These are phyloP conservation scores for Platycercus adscitus DNA, from an alignment of 2,113 vertebrate species.

Conservation along the genomic window DNA sequence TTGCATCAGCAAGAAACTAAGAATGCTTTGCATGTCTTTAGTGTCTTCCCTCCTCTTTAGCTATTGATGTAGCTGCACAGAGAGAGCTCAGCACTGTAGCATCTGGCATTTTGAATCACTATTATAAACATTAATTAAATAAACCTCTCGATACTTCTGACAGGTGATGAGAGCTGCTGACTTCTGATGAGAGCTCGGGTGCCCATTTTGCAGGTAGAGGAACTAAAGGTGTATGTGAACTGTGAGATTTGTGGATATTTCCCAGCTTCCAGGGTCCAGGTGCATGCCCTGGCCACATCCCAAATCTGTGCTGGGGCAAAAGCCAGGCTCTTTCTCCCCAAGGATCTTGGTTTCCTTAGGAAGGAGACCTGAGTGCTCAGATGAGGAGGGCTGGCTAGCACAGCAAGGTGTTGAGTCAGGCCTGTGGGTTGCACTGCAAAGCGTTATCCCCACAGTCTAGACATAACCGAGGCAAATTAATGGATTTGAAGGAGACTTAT, in stretches of 20 bases:
- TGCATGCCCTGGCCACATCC: not conserved
- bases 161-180: conserved; percentile 27
- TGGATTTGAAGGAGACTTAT: not conserved
- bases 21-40: conserved; percentile 41
- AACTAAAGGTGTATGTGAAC: not conserved
- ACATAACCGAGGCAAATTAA: conserved; percentile 5
- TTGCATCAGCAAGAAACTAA: conserved; percentile 49
- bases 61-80: conserved; percentile 1
- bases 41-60: conserved; percentile 38
- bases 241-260: not conserved
- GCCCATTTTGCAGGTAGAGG: not conserved
- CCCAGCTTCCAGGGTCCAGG: not conserved
- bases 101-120: conserved; percentile 32
- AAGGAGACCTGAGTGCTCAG: conserved; percentile 27
- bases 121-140: conserved; percentile 47
- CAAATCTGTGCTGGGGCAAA: conserved; percentile 9
- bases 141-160: conserved; percentile 28
- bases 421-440: conserved; percentile 1
- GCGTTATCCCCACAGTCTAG: conserved; percentile 45
- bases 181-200: not conserved
- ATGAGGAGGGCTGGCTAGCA: not conserved
- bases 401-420: not conserved
- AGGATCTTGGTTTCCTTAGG: conserved; percentile 45
- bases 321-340: not conserved
- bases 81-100: not conserved